Base-by-base conservation (phyloP, 2,797 vertebrate genomes). In the Geotria australis region DNA sequence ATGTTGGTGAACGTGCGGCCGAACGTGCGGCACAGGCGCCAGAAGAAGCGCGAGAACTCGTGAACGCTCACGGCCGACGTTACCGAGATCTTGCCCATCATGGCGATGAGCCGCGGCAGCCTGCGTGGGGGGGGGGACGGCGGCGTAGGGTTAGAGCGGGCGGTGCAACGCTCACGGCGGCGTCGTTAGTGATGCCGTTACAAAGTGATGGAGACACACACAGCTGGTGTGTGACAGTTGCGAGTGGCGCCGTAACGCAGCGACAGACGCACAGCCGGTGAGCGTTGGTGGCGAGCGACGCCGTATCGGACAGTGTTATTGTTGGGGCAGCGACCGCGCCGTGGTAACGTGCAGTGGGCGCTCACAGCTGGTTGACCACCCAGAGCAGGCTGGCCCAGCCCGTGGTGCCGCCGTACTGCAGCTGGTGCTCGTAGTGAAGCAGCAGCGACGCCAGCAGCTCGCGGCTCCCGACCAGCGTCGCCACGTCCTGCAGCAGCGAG, bases 341-440 rank as follows among this genome's bases (percentile, higher is more conserved):
- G 24, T 38, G 24, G 24, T 38, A 38, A 38, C 2, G 24, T 38
- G 24, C 24, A 38, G 24, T 38, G 5, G 3, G n/a, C 47, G 76
- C 89, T 86, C 70, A 98, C 91, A 98, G 70, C 10, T 96, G 91
- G 71, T 95, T 98, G 70, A 96, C 91, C 62, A 96, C 86, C 91
- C 91, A 98, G 8, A 96, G 73, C 60, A 98, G 71, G 62, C 79
- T 85, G 46, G 91, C 85, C 89, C 89, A 98, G 72, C 89, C 81
- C 2, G 86, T 86, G 65, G 91, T 98, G 56, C 89, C 89, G 69
- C 95, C 85, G 0, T 91, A 82, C 49, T 93, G 82, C 2, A 98
- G 76, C 67, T 96, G 91, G 67, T 95, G 68, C 66, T 96, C 86
- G 8, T 93, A 96, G n/a, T 93, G 81, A 2, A 81, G 72, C 47